Percentiles rank a stretch among this genome's conserved stretches.
Conservation (phyloP, 1,140 invertebrate species). For the Leptinotarsa defecta region DNA sequence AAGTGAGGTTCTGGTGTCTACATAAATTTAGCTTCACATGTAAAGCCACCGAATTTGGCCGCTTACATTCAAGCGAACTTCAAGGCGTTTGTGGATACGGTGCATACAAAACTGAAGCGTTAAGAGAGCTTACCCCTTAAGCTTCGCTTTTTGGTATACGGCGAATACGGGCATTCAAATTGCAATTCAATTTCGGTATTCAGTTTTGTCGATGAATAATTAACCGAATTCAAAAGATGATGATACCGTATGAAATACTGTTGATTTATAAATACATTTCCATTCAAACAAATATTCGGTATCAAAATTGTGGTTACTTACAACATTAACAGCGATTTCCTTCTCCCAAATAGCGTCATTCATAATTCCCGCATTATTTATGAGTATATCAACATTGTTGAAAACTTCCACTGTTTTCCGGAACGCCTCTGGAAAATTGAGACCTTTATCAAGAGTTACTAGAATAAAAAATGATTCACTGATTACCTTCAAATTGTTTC, state of each 20-base stretch:
- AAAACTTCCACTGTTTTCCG: constrained; percentile 44
- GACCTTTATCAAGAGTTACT: not conserved
- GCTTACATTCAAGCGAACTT: too few relatives aligned
- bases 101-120: too few relatives aligned
- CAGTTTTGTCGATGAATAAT: too few relatives aligned
- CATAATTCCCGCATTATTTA: constrained; percentile 59
- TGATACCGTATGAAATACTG: not conserved
- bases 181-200: too few relatives aligned
- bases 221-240: too few relatives aligned
- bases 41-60: too few relatives aligned
- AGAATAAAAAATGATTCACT: not conserved
- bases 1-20: too few relatives aligned
- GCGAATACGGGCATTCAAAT: too few relatives aligned
- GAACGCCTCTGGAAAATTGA: constrained; percentile 44
- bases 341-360: constrained; percentile 58
- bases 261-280: not conserved
- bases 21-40: too few relatives aligned
- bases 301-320: constrained; percentile 45
- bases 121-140: too few relatives aligned
- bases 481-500: constrained; percentile 20
- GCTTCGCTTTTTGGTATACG: too few relatives aligned
- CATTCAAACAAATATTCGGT: not conserved
- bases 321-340: constrained; percentile 59
- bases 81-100: too few relatives aligned
- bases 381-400: constrained; percentile 48